Base-by-base conservation (phyloP, 2,888 invertebrate genomes). In the Empis stercorea region DNA sequence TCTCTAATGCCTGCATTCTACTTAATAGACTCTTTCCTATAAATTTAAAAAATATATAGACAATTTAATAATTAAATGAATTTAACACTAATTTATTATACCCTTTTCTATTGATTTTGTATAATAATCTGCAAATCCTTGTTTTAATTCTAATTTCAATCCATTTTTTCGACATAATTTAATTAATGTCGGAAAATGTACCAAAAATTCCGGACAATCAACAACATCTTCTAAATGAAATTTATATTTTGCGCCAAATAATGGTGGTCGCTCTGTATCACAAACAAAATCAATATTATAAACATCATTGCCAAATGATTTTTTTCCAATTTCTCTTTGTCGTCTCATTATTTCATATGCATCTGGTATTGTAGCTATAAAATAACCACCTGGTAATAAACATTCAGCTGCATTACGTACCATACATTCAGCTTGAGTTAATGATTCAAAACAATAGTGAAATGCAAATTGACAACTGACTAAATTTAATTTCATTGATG, bases 391-490 rank as follows among this genome's bases (percentile, higher is more conserved):
- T 1, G 86, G 80, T 56, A 78, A 78, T 16, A 99, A 73, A 63
- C 86, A 86, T 64, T 94, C 94, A 9, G 92, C 81, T 10, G 88
- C 88, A 72, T 99, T 99, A 50, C 78, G 78, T 9, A 99, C 71
- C 92, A 97, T 93, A 62, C 84, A 81, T 61, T 89, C 82, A 1
- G 94, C 94, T 71, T 96, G 94, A 5, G 74, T 69, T 50, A 91
- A 69, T 49, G 87, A 85, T 69, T 94, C 93, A 69, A 95, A 96
- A 61, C 87, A 84, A 63, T 99, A 99, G 71, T 99, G 99, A 64
- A 99, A 85, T 17, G 95, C 91, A 76, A 99, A 99, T 70, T 99
- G 99, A 64, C 95, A 95, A 64, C 94, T 95, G 1, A 89, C 89
- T 38, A 99, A 62, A 66, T 99, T 89, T 59, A 97, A 78, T 57